Evolutionary conservation across 2,888 invertebrate species (phyloP), one percentile per base, ranked within the genome.

Genomic region (Sisyra nigra): DNA sequence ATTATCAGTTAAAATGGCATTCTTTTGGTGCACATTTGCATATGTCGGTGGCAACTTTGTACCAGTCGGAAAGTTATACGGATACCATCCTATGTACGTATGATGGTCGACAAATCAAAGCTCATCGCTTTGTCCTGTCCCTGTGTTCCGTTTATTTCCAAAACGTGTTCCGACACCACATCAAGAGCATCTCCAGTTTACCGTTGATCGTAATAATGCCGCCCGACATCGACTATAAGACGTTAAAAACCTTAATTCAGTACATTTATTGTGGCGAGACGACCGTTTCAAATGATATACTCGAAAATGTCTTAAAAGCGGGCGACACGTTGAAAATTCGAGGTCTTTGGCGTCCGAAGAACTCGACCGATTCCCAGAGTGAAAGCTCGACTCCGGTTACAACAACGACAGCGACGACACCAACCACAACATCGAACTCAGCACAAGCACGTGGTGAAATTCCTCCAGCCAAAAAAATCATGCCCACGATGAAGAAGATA

Each of bases 1-100:
- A 85, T 54, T 87, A 86, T 62, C 86, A 87, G 63, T 68, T 87
- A 42, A 87, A 87, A 69, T 87, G 87, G 87, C 83, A 86, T 62
- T 85, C 85, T 50, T 86, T 84, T 67, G 75, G 80, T 54, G 74
- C 80, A 24, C 83, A 86, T 65, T 68, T 87, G 53, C 85, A 86
- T 63, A 76, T 81, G 41, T 85, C 84, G 48, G 80, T 87, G 40
- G 80, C 86, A 46, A 77, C 81, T 13, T 56, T 61, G 2, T 48
- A 80, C 13, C 77, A 81, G 46, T 83, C 81, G 54, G 85, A 85
- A 57, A 74, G 80, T 50, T 87, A 82, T 58, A 80, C 86, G 36
- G 87, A 87, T 60, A 86, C 86, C 44, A 74, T 83, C 47, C 63
- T 87, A 45, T 80, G 84, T 49, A 84, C 86, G 6, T 72, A 76